These are phyloP conservation scores for Papilio machaon DNA, from an alignment of 1,140 invertebrate genomes.

Conservation along the genomic window DNA sequence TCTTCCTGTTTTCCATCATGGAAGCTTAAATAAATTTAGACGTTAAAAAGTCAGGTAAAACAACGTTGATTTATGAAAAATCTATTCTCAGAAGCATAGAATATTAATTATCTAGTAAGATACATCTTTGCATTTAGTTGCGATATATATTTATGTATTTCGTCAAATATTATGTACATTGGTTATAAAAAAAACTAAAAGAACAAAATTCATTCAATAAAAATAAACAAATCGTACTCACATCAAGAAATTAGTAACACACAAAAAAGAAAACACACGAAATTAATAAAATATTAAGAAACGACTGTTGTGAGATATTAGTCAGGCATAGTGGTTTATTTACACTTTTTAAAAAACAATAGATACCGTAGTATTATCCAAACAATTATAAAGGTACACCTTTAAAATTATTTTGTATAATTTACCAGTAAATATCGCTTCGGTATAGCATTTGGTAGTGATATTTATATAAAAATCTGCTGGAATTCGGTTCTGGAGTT, in stretches of 20 bases:
- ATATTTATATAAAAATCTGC: background rate
- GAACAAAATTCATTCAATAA: background rate
- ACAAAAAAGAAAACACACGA: conserved; percentile 28
- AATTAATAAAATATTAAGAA: background rate
- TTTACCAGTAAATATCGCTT: too few species aligned
- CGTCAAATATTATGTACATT: background rate
- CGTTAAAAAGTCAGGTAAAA: background rate
- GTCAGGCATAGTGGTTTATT: background rate
- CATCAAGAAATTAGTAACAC: conserved; percentile 30
- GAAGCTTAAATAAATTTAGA: background rate
- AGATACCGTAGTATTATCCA: background rate
- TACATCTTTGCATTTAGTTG: conserved; percentile 10
- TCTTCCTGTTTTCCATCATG: background rate
- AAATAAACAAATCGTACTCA: conserved; percentile 28
- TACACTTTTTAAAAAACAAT: background rate
- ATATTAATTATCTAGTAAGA: background rate
- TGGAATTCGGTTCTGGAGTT: background rate
- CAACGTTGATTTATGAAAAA: background rate
- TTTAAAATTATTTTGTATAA: too few species aligned
- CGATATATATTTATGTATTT: background rate
- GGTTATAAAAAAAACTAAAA: background rate
- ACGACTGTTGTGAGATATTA: background rate
- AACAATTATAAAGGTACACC: too few species aligned
- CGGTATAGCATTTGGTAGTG: too few species aligned
- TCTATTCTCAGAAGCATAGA: background rate